phyloP scores from a whole-genome alignment of 2,113 vertebrate genomes.

The Dolichotis patagonum region DNA sequence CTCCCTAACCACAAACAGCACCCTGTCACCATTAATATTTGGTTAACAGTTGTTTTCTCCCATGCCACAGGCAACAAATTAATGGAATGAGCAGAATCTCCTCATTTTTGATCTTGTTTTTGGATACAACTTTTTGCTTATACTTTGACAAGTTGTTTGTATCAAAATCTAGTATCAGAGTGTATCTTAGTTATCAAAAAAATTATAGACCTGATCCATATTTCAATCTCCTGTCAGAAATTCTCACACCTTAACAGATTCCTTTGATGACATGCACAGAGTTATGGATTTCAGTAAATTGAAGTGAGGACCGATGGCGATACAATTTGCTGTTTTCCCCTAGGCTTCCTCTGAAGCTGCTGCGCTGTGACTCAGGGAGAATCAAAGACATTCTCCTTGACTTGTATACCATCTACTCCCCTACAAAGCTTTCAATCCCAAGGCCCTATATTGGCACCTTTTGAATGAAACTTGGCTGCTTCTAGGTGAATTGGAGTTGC shows the following conservation, averaged over 20 bases:
- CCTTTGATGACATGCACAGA: neutral
- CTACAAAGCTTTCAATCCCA: neutral
- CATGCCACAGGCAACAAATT: neutral
- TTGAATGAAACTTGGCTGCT: neutral
- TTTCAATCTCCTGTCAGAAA: constrained; percentile 59
- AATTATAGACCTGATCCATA: constrained; percentile 36
- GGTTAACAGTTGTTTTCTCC: neutral
- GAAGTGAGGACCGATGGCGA: constrained; percentile 28
- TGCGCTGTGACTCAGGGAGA: neutral
- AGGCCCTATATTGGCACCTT: neutral
- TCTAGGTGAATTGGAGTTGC: neutral
- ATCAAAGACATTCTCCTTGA: neutral
- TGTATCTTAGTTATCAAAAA: constrained; percentile 68
- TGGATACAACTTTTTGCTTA: constrained; percentile 21
- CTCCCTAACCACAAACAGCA: neutral
- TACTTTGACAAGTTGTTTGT: constrained; percentile 48
- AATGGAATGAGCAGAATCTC: neutral
- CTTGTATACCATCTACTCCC: neutral
- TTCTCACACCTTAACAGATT: neutral
- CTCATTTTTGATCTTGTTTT: constrained; percentile 19
- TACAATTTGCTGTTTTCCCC: neutral
- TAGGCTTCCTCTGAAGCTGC: neutral
- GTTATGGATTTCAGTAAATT: constrained; percentile 40
- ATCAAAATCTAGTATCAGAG: constrained; percentile 53
- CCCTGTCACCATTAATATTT: neutral